phyloP scores from a whole-genome alignment of 1,140 invertebrate species.

The Tetramorium simillimum region DNA sequence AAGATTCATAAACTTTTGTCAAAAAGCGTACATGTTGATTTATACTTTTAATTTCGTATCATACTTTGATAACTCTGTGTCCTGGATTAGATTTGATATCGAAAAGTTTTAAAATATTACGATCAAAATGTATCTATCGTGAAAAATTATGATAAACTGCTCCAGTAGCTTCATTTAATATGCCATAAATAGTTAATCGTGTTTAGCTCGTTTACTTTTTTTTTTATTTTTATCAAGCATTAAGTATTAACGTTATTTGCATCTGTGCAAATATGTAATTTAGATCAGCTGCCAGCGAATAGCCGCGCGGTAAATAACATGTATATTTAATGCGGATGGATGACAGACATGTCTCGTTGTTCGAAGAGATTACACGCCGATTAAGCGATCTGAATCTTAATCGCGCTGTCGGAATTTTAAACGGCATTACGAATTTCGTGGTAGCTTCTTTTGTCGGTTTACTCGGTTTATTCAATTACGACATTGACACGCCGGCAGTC shows the following conservation, averaged over 20 bases:
- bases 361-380: slow-evolving; percentile 34
- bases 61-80: neutral
- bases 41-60: neutral
- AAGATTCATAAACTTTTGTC: neutral
- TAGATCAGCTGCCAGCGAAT: neutral
- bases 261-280: slow-evolving; percentile 26
- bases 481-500: neutral
- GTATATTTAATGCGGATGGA: slow-evolving; percentile 27
- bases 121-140: neutral
- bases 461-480: slow-evolving; percentile 33
- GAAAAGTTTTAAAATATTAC: neutral
- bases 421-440: neutral
- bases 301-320: neutral
- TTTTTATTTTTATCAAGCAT: neutral
- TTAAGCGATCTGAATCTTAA: slow-evolving; percentile 51
- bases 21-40: neutral
- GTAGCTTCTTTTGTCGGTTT: neutral
- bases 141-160: neutral
- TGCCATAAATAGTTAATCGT: neutral
- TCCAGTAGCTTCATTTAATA: neutral
- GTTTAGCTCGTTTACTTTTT: neutral
- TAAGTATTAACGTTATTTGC: neutral
- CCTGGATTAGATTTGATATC: neutral
- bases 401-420: slow-evolving; percentile 51
- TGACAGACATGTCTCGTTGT: slow-evolving; percentile 18